phyloP scores from a whole-genome alignment of 2,888 invertebrate genomes.

The Rotaria magnacalcarata region DNA sequence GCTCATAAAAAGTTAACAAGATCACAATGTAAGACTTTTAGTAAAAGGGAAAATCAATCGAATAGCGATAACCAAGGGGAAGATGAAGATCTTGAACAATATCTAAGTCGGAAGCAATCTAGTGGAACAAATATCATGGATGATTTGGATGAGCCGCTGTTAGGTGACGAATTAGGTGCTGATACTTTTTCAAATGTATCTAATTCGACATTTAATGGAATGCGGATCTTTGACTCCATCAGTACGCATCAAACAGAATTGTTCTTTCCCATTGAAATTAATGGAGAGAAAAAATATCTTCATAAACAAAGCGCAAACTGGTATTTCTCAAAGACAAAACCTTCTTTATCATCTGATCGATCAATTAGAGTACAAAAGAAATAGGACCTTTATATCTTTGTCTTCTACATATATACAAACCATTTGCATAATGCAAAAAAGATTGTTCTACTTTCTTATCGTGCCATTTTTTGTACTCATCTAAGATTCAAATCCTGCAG shows the following conservation, averaged over 20 bases:
- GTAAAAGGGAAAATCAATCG: background rate
- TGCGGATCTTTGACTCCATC: background rate
- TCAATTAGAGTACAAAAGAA: background rate
- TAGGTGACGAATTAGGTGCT: background rate
- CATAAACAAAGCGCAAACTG: background rate
- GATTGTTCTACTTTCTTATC: background rate
- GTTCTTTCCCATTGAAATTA: background rate
- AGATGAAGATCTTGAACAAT: background rate
- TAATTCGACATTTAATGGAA: background rate
- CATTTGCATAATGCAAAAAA: background rate
- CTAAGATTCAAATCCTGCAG: conserved; percentile 6
- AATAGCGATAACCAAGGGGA: background rate
- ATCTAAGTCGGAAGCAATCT: background rate
- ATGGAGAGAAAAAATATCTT: background rate
- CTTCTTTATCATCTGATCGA: conserved; percentile 2
- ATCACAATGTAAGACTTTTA: background rate
- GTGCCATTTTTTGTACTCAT: background rate
- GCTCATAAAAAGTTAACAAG: background rate
- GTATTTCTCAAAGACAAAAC: background rate
- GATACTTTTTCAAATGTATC: background rate
- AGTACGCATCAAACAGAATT: background rate
- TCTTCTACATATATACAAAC: background rate
- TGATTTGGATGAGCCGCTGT: background rate
- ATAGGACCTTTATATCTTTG: background rate
- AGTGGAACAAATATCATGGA: background rate